A percentile compares a stretch with the other conserved stretches of the same genome.
These are phyloP conservation scores for Atrichornis clamosus DNA, from an alignment of 2,113 vertebrate species.

Conservation along the genomic window DNA sequence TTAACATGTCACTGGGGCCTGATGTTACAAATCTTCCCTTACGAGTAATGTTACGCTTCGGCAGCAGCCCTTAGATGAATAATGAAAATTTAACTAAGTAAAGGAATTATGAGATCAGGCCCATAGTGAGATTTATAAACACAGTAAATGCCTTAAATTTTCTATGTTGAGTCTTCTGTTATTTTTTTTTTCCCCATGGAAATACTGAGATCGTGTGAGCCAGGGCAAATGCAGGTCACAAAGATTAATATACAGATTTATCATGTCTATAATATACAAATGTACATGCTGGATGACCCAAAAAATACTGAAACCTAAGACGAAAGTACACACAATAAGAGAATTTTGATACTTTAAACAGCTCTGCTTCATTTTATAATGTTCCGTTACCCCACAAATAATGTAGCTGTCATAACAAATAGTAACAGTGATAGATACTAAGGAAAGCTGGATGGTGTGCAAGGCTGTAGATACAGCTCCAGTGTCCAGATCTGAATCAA, in stretches of 20 bases:
- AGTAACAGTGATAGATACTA: constrained; percentile 1
- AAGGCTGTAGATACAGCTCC: background rate
- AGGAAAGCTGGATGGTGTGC: constrained; percentile 12
- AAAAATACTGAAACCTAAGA: constrained; percentile 29
- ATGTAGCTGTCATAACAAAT: constrained; percentile 51
- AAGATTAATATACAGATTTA: constrained; percentile 43
- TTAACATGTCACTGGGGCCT: background rate
- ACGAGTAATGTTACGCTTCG: background rate
- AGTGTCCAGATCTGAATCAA: background rate
- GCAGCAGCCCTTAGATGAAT: background rate
- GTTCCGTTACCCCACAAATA: constrained; percentile 51
- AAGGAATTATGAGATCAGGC: background rate
- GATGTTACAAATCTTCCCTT: background rate
- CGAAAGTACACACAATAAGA: background rate
- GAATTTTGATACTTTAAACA: constrained; percentile 40
- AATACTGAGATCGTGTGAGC: background rate
- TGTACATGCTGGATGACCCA: background rate
- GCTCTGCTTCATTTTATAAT: constrained; percentile 22
- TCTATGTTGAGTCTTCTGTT: background rate
- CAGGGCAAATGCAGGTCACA: background rate
- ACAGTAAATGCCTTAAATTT: constrained; percentile 21
- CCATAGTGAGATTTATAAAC: constrained; percentile 8
- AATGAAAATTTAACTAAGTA: constrained; percentile 29
- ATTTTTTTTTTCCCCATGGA: background rate
- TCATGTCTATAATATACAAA: constrained; percentile 12